A percentile compares a stretch with the other conserved stretches of the same genome.
Conservation (phyloP, 2,113 vertebrate species). For the Megalops atlanticus region DNA sequence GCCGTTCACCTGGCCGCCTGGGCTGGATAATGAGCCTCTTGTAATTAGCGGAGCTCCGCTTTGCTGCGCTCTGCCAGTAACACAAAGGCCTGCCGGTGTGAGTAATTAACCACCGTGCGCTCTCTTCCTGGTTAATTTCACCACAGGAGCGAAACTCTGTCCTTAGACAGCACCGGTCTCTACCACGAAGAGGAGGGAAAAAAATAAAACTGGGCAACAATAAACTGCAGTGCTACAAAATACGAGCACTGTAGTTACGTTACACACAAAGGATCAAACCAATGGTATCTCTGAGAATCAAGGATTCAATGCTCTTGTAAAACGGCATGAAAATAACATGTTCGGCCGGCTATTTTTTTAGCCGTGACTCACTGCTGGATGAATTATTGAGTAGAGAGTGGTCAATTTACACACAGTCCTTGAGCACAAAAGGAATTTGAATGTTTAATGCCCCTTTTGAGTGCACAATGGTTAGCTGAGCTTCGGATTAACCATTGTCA, state of each 20-base stretch:
- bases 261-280: not conserved
- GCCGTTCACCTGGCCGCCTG: conserved; percentile 33
- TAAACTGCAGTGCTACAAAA: no score
- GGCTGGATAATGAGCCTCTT: conserved; percentile 53
- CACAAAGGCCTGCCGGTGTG: conserved; percentile 47
- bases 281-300: not conserved
- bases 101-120: conserved; percentile 43
- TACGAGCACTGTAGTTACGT: no score
- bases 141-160: no score
- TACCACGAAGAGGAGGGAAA: not conserved
- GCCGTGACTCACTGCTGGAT: conserved; percentile 1
- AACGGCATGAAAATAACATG: not conserved
- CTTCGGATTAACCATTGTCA: conserved; percentile 52
- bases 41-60: conserved; percentile 55
- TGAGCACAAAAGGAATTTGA: conserved; percentile 51
- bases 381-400: conserved; percentile 29
- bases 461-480: conserved; percentile 29
- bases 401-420: conserved; percentile 47
- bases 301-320: not conserved
- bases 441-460: conserved; percentile 59
- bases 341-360: not conserved
- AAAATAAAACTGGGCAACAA: no score
- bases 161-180: not conserved
- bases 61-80: conserved; percentile 5
- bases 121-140: not conserved